Base-by-base conservation (phyloP, 2,797 vertebrate genomes). In the Hyperoplus immaculatus region DNA sequence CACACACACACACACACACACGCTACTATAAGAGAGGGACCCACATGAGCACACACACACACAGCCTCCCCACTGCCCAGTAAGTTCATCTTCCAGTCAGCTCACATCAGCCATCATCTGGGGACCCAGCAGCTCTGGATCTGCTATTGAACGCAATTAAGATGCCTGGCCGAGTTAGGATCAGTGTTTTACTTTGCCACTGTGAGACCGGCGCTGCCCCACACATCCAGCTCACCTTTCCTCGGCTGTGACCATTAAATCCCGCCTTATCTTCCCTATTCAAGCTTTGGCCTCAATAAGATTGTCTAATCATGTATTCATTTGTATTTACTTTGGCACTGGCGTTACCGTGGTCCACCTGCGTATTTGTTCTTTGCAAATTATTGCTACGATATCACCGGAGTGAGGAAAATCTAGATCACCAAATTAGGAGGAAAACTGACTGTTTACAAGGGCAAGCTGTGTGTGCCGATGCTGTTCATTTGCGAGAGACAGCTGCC, bases 81-180 rank as follows among this genome's bases (percentile, higher is more conserved):
- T 82, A 91, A 93, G 91, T 90, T 94, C 91, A 92, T 93, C 89
- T 91, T 91, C 91, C 85, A 94, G 91, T 94, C 93, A 89, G 87
- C 84, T 92, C 90, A 88, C 91, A 93, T 94, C 91, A 92, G 86
- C 83, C 87, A 62, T 90, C 87, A 89, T 88, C 89, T 77, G 83
- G 89, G 88, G 88, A 90, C 64, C 82, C 6, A 39, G 67, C 51
- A 39, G 82, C 87, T 83, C 72, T 36, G 61, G 83, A 87, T 82
- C 86, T 71, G 88, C 83, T 77, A 61, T 86, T 84, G 89, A 85
- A 87, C 80, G 90, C 88, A 92, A 93, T 94, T 94, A 94, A 93
- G 92, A 93, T 90, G 89, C 87, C 87, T 82, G 42, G 83, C 87
- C 58, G 83, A 91, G 87, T 92, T 90, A 91, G 89, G 84, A 89